Evolutionary conservation across 2,113 vertebrate species (phyloP), one percentile per base, ranked within the genome.

Genomic region (Cyprinodon brontotheroides): DNA sequence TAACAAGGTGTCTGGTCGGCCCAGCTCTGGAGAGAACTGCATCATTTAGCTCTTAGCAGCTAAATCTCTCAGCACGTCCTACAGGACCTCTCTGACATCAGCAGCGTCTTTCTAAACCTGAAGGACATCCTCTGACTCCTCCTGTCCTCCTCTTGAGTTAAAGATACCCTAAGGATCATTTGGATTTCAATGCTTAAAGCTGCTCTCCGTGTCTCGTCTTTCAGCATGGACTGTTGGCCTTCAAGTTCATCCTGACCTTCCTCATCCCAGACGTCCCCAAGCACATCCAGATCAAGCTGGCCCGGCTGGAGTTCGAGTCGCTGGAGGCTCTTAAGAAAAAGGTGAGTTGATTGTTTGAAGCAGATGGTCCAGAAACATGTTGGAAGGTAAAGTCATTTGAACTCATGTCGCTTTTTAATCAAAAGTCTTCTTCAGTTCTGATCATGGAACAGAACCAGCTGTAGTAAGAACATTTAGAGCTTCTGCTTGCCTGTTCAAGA

Each of bases 241-340:
- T 97, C 50, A 99, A 99, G 92, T 98, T 98, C 87, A 95, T 98
- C 73, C 94, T 99, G 90, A 92, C 95, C 0, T 98, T 98, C 88
- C 92, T 96, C 80, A 98, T 99, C 84, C 95, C 96, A n/a, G 96
- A 99, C 75, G 94, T 97, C 66, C 97, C 97, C 41, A 94, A 94
- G 83, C 92, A 95, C 39, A 96, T 99, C 84, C 96, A 95, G 88
- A 87, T 93, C 68, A 95, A 96, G 82, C 91, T 98, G n/a, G 93
- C 94, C 72, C 94, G 91, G 15, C 70, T 98, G 92, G 97, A 99
- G 85, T 99, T 97, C 73, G 96, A 98, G 84, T 98, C 96, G 17
- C 74, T 97, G 87, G 97, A 98, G 85, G 98, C 97, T 12, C 95
- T 99, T 43, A 99, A 99, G 90, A 96, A 96, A 82, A 96, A 97